These are phyloP conservation scores for Helobdella robusta DNA, from an alignment of 2,888 invertebrate species.

Conservation along the genomic window DNA sequence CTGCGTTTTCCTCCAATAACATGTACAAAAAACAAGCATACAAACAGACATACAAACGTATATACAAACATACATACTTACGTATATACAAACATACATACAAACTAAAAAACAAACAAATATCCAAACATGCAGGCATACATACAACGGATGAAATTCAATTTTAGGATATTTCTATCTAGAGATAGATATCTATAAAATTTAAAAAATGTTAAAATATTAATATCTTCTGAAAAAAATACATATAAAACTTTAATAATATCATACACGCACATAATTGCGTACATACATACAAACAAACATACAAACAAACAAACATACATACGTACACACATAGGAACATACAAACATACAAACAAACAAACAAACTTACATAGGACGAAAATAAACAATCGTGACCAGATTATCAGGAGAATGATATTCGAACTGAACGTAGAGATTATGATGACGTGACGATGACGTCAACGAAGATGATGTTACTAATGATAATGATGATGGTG, in stretches of 20 bases:
- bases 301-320: constrained; percentile 13
- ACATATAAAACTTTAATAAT: no score
- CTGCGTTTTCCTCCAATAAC: no score
- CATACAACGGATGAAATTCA: no score
- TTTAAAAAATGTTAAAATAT: no score
- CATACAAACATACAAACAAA: constrained; percentile 5
- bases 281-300: constrained; percentile 12
- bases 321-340: constrained; percentile 6
- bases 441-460: neutral
- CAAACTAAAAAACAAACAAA: no score
- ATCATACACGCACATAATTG: no score
- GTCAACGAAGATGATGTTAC: neutral
- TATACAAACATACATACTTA: constrained; percentile 6
- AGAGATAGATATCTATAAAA: no score
- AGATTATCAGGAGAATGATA: neutral
- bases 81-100: constrained; percentile 6
- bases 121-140: no score
- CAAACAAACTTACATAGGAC: neutral
- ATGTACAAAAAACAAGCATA: constrained; percentile 4
- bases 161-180: no score
- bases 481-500: neutral
- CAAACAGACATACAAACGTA: constrained; percentile 9
- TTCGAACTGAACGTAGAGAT: neutral
- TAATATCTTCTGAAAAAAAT: no score
- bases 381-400: neutral